phyloP scores from a whole-genome alignment of 64 coral and sea anemone genomes.

The Stylophora pistillata region DNA sequence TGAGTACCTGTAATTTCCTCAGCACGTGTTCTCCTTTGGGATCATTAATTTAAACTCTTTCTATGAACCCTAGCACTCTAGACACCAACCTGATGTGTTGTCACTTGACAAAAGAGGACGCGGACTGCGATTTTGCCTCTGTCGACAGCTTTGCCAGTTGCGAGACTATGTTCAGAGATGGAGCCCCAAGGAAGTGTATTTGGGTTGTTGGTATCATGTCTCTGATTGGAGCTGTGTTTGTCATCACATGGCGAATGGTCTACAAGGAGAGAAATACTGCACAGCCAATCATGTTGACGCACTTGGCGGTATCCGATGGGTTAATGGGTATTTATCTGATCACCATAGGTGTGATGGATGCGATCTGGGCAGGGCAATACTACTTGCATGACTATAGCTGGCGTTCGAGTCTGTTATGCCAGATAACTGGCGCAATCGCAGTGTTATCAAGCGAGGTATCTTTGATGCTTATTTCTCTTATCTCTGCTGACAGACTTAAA shows the following conservation, averaged over 20 bases:
- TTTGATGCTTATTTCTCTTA: background rate
- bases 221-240: background rate
- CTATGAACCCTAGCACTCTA: background rate
- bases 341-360: background rate
- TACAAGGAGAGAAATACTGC: background rate
- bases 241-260: background rate
- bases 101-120: background rate
- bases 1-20: too few species aligned
- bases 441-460: background rate
- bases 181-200: background rate
- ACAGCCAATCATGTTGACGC: background rate
- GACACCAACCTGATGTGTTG: background rate
- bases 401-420: background rate
- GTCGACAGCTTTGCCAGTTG: background rate
- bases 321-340: constrained; percentile 46
- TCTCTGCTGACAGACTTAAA: background rate
- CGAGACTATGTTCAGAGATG: constrained; percentile 5
- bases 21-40: background rate
- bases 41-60: too few species aligned
- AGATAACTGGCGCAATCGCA: background rate
- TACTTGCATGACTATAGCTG: constrained; percentile 22
- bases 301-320: constrained; percentile 33
- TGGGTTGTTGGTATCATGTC: constrained; percentile 10
- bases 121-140: background rate
- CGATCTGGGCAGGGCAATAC: constrained; percentile 30